Evolutionary conservation across 1,140 invertebrate species (phyloP), one percentile per base, ranked within the genome.

Genomic region (Nasonia vitripennis): DNA sequence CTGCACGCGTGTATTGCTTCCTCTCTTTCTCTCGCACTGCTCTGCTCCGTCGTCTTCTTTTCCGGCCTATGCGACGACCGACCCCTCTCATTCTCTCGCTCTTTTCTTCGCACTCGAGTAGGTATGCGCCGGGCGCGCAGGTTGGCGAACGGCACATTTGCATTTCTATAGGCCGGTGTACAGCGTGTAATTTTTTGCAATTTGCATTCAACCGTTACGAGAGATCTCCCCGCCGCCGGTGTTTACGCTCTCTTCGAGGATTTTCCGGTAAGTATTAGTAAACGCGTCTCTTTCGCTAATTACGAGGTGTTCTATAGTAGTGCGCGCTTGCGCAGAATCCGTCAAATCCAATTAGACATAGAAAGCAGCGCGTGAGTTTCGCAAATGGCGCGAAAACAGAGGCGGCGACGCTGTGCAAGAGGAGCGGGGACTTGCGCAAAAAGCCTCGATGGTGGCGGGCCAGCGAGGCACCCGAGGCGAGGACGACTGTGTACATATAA

Each of bases 321-420:
- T 85, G 86, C 78, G 87, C 87, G 88, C 80, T 37, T 37, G 88
- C 89, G 88, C 90, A 89, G 86, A 88, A 88, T 91, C 91, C 89
- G 87, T 90, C 88, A 89, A 91, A 91, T 90, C 86, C 90, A 91
- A 92, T 91, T 90, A 90, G 89, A 91, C 91, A 91, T 92, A 92
- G 91, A 92, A 92, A 93, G 91, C 34, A 4, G 67, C 87, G 89
- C 89, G 87, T 90, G 91, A 92, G 92, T 92, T 92, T 91, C 90
- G 90, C 89, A 91, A 93, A 89, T 86, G 85, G 81, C 83, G 87
- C 84, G 89, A 23, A 45, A 17, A 37, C 71, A 34, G 17, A 73
- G 7, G 48, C 9, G n/a, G n/a, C 20, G 75, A 23, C 27, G 20
- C 75, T 12, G 10, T 62, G 51, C 10, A 51, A 78, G 41, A 86